Base-by-base conservation (phyloP, 2,797 vertebrate genomes). In the Clamator glandarius region DNA sequence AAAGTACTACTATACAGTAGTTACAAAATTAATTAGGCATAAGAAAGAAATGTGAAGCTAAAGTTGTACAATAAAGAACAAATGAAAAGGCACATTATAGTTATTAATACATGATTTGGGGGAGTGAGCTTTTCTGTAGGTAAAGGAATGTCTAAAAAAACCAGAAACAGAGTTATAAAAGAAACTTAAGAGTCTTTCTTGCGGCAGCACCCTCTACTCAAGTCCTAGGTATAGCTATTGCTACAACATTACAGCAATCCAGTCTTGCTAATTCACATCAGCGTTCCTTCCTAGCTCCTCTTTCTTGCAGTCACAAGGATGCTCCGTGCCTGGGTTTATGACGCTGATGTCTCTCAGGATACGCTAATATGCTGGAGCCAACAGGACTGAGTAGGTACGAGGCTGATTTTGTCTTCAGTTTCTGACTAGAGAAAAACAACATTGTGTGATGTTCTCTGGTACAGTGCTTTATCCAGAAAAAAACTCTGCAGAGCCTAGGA, bases 11-110 rank as follows among this genome's bases (percentile, higher is more conserved):
- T 42, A 41, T 23, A 64, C 7, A 5, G 1, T 39, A 62, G 35
- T 35, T 70, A 39, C 51, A 20, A 50, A 93, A 81, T 87, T 79
- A 91, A 89, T 66, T 36, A 70, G 16, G 50, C 74, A 15, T 6
- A 29, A 62, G 72, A 9, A 63, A 63, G 66, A 79, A 64, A 33
- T 5, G 21, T 5, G 39, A 26, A 75, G 55, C 28, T 3, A 0
- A 55, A 44, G 39, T 11, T 69, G 44, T 3, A 19, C 31, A 15
- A 33, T 23, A 39, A 89, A 52, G 55, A 52, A 36, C 15, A 44
- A 63, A 41, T 51, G 36, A 41, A 51, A 14, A 35, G 2, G 11
- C 46, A 33, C 12, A 0, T 36, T 58, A 11, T 35, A 35, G 14
- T 46, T 46, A 31, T 52, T 50, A 31, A 80, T 31, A 8, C 2